Evolutionary conservation across 2,888 invertebrate species (phyloP).

Genomic region (Cinara cedri): DNA sequence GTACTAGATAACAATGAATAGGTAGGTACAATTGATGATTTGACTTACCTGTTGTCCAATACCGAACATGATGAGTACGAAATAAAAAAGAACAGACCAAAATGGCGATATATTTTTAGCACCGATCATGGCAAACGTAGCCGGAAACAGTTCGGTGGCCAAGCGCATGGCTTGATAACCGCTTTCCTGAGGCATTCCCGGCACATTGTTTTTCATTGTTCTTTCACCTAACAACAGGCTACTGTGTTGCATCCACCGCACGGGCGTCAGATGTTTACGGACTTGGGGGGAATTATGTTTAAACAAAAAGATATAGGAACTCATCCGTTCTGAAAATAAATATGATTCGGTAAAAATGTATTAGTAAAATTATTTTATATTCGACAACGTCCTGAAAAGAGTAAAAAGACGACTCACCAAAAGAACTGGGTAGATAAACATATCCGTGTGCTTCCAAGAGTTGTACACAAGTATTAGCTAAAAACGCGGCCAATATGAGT

Average conservation of each 20-base stretch:
- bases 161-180: constrained; percentile 80
- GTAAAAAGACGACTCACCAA: constrained; percentile 69
- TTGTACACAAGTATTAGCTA: constrained; percentile 83
- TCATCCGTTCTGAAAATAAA: constrained; percentile 71
- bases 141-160: constrained; percentile 88
- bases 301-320: constrained; percentile 75
- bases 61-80: constrained; percentile 83
- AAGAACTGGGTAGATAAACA: constrained; percentile 80
- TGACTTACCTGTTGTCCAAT: constrained; percentile 76
- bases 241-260: constrained; percentile 74
- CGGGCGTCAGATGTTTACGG: constrained; percentile 69
- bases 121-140: constrained; percentile 79
- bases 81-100: constrained; percentile 87
- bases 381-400: background rate
- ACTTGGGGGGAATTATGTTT: constrained; percentile 68
- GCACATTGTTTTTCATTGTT: constrained; percentile 67
- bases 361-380: background rate
- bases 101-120: constrained; percentile 80
- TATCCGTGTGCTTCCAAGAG: constrained; percentile 75
- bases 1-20: background rate
- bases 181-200: constrained; percentile 60
- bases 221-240: constrained; percentile 75
- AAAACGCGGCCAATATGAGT: constrained; percentile 75
- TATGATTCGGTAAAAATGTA: background rate
- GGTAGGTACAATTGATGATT: background rate